These are phyloP conservation scores for Notarius quadriscutis DNA, from an alignment of 2,113 vertebrate species.

Conservation along the genomic window DNA sequence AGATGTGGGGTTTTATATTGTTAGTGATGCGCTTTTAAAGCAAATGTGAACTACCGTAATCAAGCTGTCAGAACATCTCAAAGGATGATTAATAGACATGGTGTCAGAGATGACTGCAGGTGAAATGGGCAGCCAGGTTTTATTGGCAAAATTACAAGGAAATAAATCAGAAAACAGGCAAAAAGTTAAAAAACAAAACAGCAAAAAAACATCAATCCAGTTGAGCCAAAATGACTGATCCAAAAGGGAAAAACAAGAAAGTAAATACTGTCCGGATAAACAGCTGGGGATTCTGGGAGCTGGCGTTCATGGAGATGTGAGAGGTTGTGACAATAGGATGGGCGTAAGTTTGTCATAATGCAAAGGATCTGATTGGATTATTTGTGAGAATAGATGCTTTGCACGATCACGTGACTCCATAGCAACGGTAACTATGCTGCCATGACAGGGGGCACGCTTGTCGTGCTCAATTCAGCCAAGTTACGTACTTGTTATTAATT, in stretches of 20 bases:
- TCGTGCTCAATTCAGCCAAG: too few species aligned
- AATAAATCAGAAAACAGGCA: neutral
- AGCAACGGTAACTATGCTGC: too few species aligned
- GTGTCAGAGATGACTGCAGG: too few species aligned
- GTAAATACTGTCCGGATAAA: neutral
- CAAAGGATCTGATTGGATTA: neutral
- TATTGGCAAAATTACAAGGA: neutral
- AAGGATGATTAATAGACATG: neutral
- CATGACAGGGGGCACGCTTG: too few species aligned
- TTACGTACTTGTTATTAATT: too few species aligned
- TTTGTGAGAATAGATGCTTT: neutral
- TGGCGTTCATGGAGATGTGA: neutral
- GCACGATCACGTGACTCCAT: too few species aligned
- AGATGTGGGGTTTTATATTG: neutral
- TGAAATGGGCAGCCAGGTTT: neutral
- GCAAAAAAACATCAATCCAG: neutral
- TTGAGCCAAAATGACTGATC: neutral
- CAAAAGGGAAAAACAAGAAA: neutral
- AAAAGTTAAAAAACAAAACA: neutral
- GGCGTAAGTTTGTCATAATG: neutral
- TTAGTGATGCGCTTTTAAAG: neutral
- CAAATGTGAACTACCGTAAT: neutral
- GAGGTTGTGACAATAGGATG: neutral
- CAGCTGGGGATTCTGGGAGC: neutral
- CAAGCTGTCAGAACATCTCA: neutral